phyloP scores from a whole-genome alignment of 2,113 vertebrate species.

The Eulacestoma nigropectus region DNA sequence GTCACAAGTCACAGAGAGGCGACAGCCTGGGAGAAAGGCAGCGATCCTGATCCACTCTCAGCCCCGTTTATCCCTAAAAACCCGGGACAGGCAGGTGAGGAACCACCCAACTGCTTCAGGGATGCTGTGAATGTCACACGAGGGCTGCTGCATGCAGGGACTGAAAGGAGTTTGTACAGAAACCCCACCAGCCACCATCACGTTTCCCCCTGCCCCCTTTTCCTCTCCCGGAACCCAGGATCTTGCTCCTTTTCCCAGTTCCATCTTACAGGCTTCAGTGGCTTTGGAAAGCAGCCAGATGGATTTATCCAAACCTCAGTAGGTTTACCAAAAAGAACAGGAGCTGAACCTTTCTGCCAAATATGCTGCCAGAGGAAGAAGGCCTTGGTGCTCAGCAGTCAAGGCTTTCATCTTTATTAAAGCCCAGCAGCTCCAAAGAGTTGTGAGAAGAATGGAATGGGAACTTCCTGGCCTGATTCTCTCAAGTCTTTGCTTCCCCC shows the following conservation, averaged over 20 bases:
- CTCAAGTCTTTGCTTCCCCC: not conserved
- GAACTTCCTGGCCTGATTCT: not conserved
- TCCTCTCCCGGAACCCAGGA: not conserved
- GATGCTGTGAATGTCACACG: accelerated
- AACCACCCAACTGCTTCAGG: not conserved
- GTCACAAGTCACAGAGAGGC: not conserved
- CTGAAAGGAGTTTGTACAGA: accelerated
- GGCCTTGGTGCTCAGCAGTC: not conserved
- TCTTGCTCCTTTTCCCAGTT: not conserved
- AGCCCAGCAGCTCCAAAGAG: not conserved
- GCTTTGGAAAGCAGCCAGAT: not conserved
- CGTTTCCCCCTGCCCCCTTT: accelerated
- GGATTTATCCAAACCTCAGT: not conserved
- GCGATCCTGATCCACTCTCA: accelerated
- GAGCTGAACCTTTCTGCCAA: not conserved
- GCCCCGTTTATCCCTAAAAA: accelerated
- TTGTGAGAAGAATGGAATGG: not conserved
- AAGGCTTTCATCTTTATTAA: not conserved
- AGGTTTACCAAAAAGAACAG: not conserved
- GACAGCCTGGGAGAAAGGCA: not conserved
- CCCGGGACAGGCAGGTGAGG: not conserved
- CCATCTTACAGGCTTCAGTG: not conserved
- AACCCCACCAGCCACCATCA: not conserved
- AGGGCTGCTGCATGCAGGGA: not conserved
- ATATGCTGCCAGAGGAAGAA: not conserved